These are phyloP conservation scores for Mythimna loreyi DNA, from an alignment of 2,888 invertebrate species.

Conservation along the genomic window DNA sequence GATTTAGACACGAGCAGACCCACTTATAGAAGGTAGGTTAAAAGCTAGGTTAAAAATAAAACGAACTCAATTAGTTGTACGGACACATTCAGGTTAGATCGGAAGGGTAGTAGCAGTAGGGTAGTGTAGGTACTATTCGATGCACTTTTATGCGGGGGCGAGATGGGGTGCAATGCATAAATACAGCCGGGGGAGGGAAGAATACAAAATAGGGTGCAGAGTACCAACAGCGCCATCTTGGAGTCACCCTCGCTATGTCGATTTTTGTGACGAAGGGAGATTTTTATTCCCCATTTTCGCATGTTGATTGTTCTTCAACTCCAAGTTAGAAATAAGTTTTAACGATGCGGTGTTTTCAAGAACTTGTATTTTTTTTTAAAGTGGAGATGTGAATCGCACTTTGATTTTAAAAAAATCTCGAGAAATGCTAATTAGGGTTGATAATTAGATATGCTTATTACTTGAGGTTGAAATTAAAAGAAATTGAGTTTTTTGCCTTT, in stretches of 20 bases:
- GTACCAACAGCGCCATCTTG: slow-evolving; percentile 84
- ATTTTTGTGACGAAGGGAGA: slow-evolving; percentile 72
- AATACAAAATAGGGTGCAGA: slow-evolving; percentile 88
- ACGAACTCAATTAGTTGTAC: slow-evolving; percentile 60
- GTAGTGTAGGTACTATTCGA: slow-evolving; percentile 56
- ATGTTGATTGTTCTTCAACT: slow-evolving; percentile 49
- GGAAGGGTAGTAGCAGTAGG: slow-evolving; percentile 15
- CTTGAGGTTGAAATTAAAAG: slow-evolving; percentile 26
- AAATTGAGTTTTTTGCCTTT: slow-evolving; percentile 10
- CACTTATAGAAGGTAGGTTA: neutral
- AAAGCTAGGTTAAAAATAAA: slow-evolving; percentile 34
- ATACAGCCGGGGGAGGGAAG: slow-evolving; percentile 79
- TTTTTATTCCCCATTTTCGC: slow-evolving; percentile 56
- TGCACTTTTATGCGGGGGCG: slow-evolving; percentile 78
- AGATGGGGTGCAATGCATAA: slow-evolving; percentile 73
- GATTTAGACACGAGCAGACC: neutral
- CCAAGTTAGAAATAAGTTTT: slow-evolving; percentile 51
- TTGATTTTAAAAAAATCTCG: slow-evolving; percentile 15
- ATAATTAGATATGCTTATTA: slow-evolving; percentile 45
- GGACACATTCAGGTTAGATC: slow-evolving; percentile 57
- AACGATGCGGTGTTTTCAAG: slow-evolving; percentile 45
- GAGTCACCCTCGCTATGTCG: slow-evolving; percentile 75
- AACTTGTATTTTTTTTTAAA: neutral
- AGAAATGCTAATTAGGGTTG: slow-evolving; percentile 45
- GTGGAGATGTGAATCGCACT: neutral